These are phyloP conservation scores for Samia ricini DNA, from an alignment of 1,140 invertebrate genomes.

Conservation along the genomic window DNA sequence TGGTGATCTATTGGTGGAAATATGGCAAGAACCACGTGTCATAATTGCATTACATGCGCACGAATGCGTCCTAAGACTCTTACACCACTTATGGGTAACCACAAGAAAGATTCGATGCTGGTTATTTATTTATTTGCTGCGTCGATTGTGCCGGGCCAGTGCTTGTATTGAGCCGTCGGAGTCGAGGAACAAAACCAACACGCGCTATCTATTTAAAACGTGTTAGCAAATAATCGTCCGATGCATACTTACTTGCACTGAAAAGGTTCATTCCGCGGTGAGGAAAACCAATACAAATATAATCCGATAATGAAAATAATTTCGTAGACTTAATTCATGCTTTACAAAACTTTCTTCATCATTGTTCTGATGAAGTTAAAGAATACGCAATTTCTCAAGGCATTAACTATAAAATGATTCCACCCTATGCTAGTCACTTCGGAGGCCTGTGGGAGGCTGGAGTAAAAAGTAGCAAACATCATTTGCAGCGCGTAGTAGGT, in stretches of 20 bases:
- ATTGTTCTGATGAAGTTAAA: slow-evolving; percentile 7
- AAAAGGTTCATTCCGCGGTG: slow-evolving; percentile 18
- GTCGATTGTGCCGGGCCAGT: no score
- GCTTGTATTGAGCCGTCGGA: no score
- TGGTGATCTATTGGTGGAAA: no score
- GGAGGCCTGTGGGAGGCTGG: slow-evolving; percentile 9
- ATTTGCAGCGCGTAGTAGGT: slow-evolving; percentile 10
- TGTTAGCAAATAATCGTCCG: slow-evolving; percentile 6
- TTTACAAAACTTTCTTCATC: slow-evolving; percentile 9
- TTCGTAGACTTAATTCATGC: slow-evolving; percentile 13
- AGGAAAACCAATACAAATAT: slow-evolving; percentile 14
- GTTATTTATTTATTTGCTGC: no score
- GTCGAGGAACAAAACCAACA: no score
- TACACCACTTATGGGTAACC: no score
- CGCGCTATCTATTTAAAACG: slow-evolving; percentile 11
- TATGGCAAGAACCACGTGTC: no score
- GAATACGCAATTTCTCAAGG: slow-evolving; percentile 16
- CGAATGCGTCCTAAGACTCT: no score
- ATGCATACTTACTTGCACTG: slow-evolving; percentile 13
- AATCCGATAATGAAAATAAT: slow-evolving; percentile 16
- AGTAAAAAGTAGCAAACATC: slow-evolving; percentile 3
- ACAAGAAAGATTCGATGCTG: no score
- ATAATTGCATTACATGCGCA: no score
- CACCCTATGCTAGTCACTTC: slow-evolving; percentile 10
- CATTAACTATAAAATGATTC: slow-evolving; percentile 16